A percentile compares a stretch with the other conserved stretches of the same genome.
Evolutionary conservation across 2,888 invertebrate species (phyloP).

Genomic region (Eupithecia centaureata): DNA sequence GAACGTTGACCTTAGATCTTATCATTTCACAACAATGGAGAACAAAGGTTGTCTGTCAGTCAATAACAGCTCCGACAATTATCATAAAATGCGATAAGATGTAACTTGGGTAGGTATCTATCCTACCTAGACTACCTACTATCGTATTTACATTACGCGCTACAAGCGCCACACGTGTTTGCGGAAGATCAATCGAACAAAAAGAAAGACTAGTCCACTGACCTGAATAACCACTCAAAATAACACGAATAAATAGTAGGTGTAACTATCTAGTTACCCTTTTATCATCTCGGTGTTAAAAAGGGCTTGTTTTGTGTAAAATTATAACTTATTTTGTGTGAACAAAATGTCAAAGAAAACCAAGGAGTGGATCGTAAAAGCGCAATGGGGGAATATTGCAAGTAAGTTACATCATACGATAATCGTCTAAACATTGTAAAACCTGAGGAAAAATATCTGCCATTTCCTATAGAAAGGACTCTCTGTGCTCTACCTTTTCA

Average conservation of each 20-base stretch:
- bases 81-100: neutral
- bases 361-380: slow-evolving; percentile 67
- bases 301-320: neutral
- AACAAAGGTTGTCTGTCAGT: neutral
- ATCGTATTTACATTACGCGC: neutral
- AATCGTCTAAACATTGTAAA: neutral
- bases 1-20: neutral
- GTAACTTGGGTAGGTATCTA: neutral
- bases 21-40: neutral
- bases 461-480: neutral
- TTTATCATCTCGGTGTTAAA: neutral
- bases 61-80: neutral
- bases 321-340: neutral
- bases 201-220: neutral
- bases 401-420: too few relatives aligned
- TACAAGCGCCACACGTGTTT: slow-evolving; percentile 1
- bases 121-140: neutral
- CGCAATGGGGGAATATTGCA: slow-evolving; percentile 82
- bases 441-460: neutral
- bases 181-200: neutral
- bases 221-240: too few relatives aligned
- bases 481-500: too few relatives aligned
- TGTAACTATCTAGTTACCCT: neutral
- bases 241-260: neutral
- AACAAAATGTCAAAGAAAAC: slow-evolving; percentile 36